Evolutionary conservation across 2,113 vertebrate species (phyloP).

Genomic region (Brachyhypopomus occidentalis): DNA sequence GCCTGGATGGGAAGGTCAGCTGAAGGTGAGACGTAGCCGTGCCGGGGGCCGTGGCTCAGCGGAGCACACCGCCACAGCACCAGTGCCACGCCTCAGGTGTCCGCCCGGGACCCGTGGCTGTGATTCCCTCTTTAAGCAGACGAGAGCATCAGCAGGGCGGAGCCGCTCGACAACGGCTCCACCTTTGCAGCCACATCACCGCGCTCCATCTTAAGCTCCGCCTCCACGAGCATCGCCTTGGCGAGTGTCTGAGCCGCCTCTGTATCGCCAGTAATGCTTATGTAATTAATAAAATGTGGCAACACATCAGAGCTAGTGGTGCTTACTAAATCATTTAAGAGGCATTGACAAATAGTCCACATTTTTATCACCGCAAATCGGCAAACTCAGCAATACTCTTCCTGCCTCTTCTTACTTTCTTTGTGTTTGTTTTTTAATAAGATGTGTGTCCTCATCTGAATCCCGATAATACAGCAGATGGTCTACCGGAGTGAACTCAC

Average conservation of each 20-base stretch:
- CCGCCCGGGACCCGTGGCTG: slow-evolving; percentile 48
- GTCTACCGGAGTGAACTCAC: slow-evolving; percentile 6
- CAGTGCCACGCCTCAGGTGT: slow-evolving; percentile 31
- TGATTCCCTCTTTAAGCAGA: slow-evolving; percentile 50
- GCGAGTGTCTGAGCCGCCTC: slow-evolving; percentile 38
- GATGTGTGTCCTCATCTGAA: slow-evolving; percentile 26
- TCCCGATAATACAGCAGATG: neutral
- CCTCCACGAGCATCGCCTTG: neutral
- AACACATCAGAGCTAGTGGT: slow-evolving; percentile 42
- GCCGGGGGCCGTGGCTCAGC: slow-evolving; percentile 1
- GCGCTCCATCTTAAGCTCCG: too few species aligned
- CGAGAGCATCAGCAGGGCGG: slow-evolving; percentile 44
- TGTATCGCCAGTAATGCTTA: slow-evolving; percentile 55
- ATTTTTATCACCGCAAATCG: slow-evolving; percentile 41
- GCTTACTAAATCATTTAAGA: slow-evolving; percentile 53
- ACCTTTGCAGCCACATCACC: too few species aligned
- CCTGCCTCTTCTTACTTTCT: neutral
- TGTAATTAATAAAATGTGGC: slow-evolving; percentile 54
- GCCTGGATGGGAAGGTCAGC: slow-evolving; percentile 45
- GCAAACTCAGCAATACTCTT: slow-evolving; percentile 21
- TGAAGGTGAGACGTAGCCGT: slow-evolving; percentile 51
- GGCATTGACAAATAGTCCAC: slow-evolving; percentile 50
- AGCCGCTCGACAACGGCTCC: too few species aligned
- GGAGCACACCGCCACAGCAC: slow-evolving; percentile 48
- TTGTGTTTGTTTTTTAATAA: slow-evolving; percentile 16